Conservation (phyloP, 1,140 invertebrate species). For the Samia ricini region DNA sequence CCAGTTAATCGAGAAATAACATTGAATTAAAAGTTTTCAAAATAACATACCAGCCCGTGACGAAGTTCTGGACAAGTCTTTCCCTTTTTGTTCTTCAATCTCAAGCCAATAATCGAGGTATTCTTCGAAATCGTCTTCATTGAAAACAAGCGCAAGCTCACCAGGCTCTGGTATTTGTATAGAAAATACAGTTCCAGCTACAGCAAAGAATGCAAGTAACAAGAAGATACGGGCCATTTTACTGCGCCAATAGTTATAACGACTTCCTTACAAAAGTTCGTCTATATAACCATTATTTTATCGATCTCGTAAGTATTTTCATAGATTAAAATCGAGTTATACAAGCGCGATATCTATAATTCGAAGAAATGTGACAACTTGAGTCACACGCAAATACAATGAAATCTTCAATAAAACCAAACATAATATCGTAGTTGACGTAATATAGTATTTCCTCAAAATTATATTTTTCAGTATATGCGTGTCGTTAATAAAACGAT, state of each 20-base stretch:
- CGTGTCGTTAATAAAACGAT: no score
- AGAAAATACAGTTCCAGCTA: constrained; percentile 19
- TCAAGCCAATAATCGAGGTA: constrained; percentile 58
- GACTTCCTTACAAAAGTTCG: not conserved
- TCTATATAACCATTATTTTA: not conserved
- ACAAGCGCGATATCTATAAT: not conserved
- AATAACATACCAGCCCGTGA: constrained; percentile 41
- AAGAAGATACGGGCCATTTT: constrained; percentile 6
- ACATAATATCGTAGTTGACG: not conserved
- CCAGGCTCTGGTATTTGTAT: constrained; percentile 34
- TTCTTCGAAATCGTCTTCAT: constrained; percentile 65
- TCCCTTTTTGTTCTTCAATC: constrained; percentile 38
- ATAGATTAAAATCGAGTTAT: not conserved
- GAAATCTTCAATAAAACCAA: not conserved
- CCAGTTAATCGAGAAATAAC: no score
- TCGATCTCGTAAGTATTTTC: not conserved
- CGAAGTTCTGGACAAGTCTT: constrained; percentile 27
- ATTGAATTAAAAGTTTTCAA: not conserved
- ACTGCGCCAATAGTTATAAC: not conserved
- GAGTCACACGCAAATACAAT: not conserved
- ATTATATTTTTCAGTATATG: not conserved
- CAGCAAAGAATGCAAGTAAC: constrained; percentile 4
- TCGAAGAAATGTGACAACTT: not conserved
- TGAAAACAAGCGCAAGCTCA: constrained; percentile 41
- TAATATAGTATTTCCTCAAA: not conserved